Conservation (phyloP, 2,888 invertebrate species). For the Cephus runcator region DNA sequence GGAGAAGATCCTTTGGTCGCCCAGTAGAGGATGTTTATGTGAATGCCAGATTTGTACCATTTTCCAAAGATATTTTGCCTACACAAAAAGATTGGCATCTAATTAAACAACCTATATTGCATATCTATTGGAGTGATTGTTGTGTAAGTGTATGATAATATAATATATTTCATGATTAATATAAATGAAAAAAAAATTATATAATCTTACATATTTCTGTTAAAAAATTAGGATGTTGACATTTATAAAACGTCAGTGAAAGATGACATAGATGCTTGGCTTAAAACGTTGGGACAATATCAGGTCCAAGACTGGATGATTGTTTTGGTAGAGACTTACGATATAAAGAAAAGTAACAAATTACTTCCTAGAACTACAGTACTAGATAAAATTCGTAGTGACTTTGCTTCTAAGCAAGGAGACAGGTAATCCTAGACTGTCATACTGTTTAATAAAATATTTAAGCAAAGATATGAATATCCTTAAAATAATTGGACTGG, state of each 20-base stretch:
- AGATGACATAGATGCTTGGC: slow-evolving; percentile 91
- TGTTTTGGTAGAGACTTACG: slow-evolving; percentile 90
- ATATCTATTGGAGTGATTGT: slow-evolving; percentile 96
- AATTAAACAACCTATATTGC: slow-evolving; percentile 89
- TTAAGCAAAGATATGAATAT: background rate
- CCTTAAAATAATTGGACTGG: background rate
- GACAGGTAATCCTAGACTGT: slow-evolving; percentile 67
- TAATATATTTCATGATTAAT: background rate
- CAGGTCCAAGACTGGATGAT: slow-evolving; percentile 93
- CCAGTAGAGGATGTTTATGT: slow-evolving; percentile 86
- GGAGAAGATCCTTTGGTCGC: slow-evolving; percentile 90
- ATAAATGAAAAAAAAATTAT: background rate
- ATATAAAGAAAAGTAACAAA: slow-evolving; percentile 91
- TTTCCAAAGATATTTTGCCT: slow-evolving; percentile 79
- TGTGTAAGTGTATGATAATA: slow-evolving; percentile 71
- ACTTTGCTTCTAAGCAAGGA: slow-evolving; percentile 91
- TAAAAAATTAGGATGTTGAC: slow-evolving; percentile 82
- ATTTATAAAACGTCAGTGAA: slow-evolving; percentile 87
- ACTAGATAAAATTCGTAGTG: slow-evolving; percentile 91
- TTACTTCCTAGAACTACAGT: slow-evolving; percentile 92
- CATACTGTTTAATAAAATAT: background rate
- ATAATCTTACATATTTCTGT: background rate
- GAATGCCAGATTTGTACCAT: slow-evolving; percentile 84
- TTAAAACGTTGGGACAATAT: slow-evolving; percentile 79
- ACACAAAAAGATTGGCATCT: slow-evolving; percentile 81